Evolutionary conservation across 2,797 vertebrate species (phyloP), one percentile per base, ranked within the genome.

Genomic region (Sebastes umbrosus): DNA sequence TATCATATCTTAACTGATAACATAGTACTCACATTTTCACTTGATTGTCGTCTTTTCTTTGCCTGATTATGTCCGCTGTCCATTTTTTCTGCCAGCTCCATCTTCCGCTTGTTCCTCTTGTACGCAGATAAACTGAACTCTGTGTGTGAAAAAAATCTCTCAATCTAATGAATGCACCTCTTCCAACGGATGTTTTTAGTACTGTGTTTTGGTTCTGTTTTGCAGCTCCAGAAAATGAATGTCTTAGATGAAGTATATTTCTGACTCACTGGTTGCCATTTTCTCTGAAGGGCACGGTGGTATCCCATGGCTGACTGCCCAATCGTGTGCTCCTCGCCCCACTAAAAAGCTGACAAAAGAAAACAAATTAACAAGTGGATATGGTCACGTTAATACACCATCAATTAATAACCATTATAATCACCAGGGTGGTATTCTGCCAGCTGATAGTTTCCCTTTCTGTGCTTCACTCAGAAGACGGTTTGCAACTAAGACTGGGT

Each of bases 351-450:
- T 99, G 94, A 93, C 68, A 90, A 90, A 92, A 73, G 31, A 70
- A 74, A 50, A 11, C 8, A 77, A 27, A 80, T 72, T 73, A 77
- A 83, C 24, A 81, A 63, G 9, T 65, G 20, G 36, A 58, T 54
- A 60, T 3, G 29, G 25, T 59, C 3, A 55, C n/a, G 46, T 65
- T 50, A 74, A 22, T 12, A 46, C 8, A 3, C 39, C 22, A 71
- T 54, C 27, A 74, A 74, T 82, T 74, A 77, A 76, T 55, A 60
- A 77, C 11, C 8, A 16, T 82, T 24, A 88, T 81, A 85, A 94
- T 98, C 96, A 99, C 98, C 99, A 99, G 71, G 99, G 99, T 84
- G 99, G 99, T 93, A 99, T 99, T 94, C 99, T 97, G 92, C 99
- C 99, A 89, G 99, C 98, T 57, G 99, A 99, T 39, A 99, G 96